Conservation (phyloP, 2,888 invertebrate genomes). For the Cotesia congregata region DNA sequence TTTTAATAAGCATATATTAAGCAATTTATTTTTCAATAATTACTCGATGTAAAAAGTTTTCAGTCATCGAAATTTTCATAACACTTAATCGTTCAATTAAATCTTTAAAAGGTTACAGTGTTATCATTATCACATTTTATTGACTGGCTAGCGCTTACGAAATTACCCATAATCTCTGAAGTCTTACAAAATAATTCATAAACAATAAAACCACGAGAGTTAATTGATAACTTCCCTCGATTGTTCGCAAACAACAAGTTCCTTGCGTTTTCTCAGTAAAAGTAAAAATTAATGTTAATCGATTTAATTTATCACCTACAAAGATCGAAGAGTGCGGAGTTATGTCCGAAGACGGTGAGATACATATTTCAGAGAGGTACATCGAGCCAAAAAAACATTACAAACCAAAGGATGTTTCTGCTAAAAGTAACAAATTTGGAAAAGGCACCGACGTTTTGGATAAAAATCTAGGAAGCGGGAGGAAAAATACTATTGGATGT, state of each 20-base stretch:
- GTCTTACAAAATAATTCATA: slow-evolving; percentile 9
- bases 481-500: background rate
- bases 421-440: too few relatives aligned
- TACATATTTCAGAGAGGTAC: slow-evolving; percentile 31
- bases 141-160: background rate
- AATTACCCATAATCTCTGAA: background rate
- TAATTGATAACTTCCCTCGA: background rate
- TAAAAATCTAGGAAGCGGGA: too few relatives aligned
- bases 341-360: slow-evolving; percentile 43
- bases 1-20: too few relatives aligned
- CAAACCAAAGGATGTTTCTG: too few relatives aligned
- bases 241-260: background rate
- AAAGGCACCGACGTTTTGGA: too few relatives aligned
- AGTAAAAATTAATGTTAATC: background rate
- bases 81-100: background rate
- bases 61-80: too few relatives aligned
- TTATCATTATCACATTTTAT: background rate
- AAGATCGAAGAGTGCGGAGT: slow-evolving; percentile 47
- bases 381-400: slow-evolving; percentile 12
- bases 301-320: background rate
- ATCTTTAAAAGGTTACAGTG: slow-evolving; percentile 8
- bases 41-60: too few relatives aligned
- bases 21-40: too few relatives aligned
- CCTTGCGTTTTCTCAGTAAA: background rate
- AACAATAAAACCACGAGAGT: background rate